Conservation (phyloP, 2,113 vertebrate genomes). For the Helogale parvula region DNA sequence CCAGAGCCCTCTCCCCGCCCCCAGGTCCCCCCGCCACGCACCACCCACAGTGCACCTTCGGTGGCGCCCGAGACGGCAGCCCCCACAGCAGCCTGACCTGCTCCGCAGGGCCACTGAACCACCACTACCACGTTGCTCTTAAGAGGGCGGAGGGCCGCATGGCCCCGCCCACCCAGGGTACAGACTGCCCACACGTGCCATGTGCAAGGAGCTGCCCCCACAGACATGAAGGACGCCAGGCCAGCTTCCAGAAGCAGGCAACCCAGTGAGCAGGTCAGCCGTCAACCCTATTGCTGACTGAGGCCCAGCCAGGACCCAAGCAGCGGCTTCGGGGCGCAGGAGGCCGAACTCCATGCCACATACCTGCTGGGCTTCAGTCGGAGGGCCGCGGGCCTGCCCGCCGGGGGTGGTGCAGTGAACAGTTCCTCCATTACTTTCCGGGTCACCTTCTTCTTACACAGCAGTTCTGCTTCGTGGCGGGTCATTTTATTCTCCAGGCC, state of each 20-base stretch:
- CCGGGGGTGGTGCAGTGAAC: slow-evolving; percentile 81
- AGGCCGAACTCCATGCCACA: rapidly evolving
- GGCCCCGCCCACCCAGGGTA: not conserved
- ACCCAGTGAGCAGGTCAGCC: rapidly evolving
- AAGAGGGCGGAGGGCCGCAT: rapidly evolving
- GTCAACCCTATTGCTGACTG: not conserved
- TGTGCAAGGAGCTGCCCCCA: rapidly evolving
- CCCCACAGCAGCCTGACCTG: not conserved
- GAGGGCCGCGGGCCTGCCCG: slow-evolving; percentile 83
- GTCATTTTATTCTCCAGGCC: slow-evolving; percentile 88
- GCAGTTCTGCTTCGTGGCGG: slow-evolving; percentile 86
- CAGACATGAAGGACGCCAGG: rapidly evolving
- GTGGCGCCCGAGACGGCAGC: not conserved
- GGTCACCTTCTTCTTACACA: slow-evolving; percentile 88
- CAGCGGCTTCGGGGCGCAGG: not conserved
- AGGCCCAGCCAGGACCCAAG: not conserved
- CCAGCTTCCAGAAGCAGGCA: not conserved
- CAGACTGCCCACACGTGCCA: rapidly evolving
- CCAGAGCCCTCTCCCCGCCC: not conserved
- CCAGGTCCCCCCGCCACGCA: not conserved
- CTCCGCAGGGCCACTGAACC: rapidly evolving
- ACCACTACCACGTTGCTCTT: not conserved
- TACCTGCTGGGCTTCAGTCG: slow-evolving; percentile 94
- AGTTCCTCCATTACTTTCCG: slow-evolving; percentile 92
- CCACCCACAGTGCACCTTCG: too few species aligned